Conservation (phyloP, 2,113 vertebrate genomes). For the Orycteropus afer region DNA sequence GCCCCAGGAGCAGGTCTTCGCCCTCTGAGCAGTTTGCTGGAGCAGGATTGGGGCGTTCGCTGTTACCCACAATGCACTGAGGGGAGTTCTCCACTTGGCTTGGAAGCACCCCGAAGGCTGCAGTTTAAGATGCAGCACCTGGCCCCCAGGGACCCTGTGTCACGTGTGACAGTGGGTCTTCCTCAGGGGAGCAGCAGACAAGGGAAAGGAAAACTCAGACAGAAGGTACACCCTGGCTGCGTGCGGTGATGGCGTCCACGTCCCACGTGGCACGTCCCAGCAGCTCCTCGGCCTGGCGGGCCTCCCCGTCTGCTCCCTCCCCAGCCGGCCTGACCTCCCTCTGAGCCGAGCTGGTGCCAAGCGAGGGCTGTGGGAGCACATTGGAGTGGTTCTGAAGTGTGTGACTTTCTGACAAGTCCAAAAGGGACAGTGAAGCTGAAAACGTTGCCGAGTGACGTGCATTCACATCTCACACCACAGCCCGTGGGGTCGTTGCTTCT, state of each 20-base stretch:
- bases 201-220: neutral
- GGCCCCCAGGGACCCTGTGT: neutral
- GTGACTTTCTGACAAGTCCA: neutral
- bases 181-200: neutral
- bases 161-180: accelerated
- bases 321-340: no score
- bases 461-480: accelerated
- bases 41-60: no score
- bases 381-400: accelerated
- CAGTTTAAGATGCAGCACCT: accelerated
- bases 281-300: no score
- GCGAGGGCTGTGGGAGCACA: accelerated
- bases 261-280: no score
- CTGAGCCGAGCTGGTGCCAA: neutral
- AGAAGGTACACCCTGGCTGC: no score
- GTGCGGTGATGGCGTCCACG: no score
- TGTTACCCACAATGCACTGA: accelerated
- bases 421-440: accelerated
- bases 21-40: neutral
- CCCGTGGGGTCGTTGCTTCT: neutral
- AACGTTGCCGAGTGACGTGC: accelerated
- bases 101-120: neutral
- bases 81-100: neutral
- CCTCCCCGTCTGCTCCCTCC: no score
- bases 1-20: neutral